phyloP scores from a whole-genome alignment of 1,140 invertebrate genomes.

The Papilio glaucus region DNA sequence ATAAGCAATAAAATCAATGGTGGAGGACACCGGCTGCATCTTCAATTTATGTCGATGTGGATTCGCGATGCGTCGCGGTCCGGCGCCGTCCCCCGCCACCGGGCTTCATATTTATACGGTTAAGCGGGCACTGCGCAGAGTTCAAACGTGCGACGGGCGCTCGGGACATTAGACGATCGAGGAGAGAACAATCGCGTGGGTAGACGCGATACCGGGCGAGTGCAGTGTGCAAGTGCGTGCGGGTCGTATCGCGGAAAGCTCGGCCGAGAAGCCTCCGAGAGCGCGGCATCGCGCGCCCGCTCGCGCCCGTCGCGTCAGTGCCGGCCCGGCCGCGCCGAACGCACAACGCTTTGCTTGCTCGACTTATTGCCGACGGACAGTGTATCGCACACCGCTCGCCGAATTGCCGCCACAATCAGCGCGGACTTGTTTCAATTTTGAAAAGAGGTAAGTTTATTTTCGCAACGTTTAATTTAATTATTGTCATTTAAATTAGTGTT shows the following conservation, averaged over 20 bases:
- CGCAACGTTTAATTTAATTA: background rate
- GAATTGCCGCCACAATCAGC: conserved; percentile 34
- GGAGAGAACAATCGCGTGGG: conserved; percentile 76
- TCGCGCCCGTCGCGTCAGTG: conserved; percentile 75
- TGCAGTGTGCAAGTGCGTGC: conserved; percentile 83
- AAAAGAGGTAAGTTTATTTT: conserved; percentile 55
- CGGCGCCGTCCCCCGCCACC: conserved; percentile 78
- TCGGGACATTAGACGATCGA: conserved; percentile 79
- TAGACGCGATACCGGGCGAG: conserved; percentile 69
- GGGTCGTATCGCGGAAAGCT: conserved; percentile 81
- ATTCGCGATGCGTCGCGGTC: conserved; percentile 77
- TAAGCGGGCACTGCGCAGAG: conserved; percentile 78
- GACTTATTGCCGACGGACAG: conserved; percentile 66
- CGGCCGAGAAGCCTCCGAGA: conserved; percentile 76
- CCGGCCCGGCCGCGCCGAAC: conserved; percentile 80
- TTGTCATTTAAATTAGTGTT: conserved; percentile 1
- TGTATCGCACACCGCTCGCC: conserved; percentile 56
- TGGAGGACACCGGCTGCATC: conserved; percentile 79
- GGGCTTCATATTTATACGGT: conserved; percentile 81
- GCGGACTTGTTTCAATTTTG: conserved; percentile 50
- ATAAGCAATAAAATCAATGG: conserved; percentile 80
- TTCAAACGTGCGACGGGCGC: conserved; percentile 81
- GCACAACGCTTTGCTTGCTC: conserved; percentile 68
- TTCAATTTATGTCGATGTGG: conserved; percentile 79
- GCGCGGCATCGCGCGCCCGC: conserved; percentile 71